Evolutionary conservation across 2,113 vertebrate genomes (phyloP).

Genomic region (Campylorhamphus procurvoides): DNA sequence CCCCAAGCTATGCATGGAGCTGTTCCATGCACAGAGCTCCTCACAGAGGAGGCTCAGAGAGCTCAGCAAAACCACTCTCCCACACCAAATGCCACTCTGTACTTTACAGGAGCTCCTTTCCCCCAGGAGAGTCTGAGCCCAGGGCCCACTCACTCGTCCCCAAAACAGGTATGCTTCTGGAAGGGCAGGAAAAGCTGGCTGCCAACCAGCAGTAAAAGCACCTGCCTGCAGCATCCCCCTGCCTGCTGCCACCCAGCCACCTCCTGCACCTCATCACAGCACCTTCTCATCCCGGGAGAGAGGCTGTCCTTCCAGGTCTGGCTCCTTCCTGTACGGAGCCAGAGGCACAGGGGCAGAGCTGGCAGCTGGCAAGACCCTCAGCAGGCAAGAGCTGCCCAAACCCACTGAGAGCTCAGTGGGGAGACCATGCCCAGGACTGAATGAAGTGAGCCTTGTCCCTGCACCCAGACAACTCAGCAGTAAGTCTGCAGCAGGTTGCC

Average conservation of each 20-base stretch:
- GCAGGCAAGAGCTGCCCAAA: neutral
- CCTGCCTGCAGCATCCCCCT: neutral
- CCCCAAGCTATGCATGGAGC: neutral
- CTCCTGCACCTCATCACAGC: accelerated
- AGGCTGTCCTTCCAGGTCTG: neutral
- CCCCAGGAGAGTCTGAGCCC: neutral
- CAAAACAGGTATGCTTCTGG: neutral
- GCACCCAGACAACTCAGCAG: neutral
- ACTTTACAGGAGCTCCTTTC: neutral
- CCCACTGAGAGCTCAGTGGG: neutral
- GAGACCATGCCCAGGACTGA: neutral
- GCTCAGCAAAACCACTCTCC: neutral
- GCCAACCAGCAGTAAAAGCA: neutral
- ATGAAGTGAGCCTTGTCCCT: neutral
- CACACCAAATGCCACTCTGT: neutral
- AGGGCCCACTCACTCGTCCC: accelerated
- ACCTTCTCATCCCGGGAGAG: neutral
- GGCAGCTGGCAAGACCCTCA: neutral
- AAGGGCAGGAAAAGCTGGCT: neutral
- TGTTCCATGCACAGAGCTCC: neutral
- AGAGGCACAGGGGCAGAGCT: neutral
- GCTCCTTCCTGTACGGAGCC: neutral
- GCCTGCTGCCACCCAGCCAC: neutral
- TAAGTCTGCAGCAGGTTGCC: neutral
- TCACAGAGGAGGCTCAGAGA: accelerated